Evolutionary conservation across 2,888 invertebrate species (phyloP), one percentile per base, ranked within the genome.

Genomic region (Quadriops clusia): DNA sequence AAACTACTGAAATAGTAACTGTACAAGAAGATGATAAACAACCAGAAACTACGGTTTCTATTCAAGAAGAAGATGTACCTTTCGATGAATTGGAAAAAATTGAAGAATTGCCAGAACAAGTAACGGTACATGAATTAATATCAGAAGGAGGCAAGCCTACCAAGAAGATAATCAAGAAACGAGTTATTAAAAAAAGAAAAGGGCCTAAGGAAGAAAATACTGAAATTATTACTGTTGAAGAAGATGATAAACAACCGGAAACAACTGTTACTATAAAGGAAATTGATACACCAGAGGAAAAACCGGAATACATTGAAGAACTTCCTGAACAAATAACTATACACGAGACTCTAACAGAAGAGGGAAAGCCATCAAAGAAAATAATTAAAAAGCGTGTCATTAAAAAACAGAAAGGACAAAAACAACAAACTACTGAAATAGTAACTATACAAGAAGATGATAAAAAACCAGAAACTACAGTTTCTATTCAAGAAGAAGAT

Each of bases 191-290:
- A 21, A 61, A 54, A 40, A 52, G 47, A 26, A 47, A 50, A 34
- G 57, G 54, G 10, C 50, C 44, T 5, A 51, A 51, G 33, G 54
- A 45, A 46, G 47, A 47, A 47, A 42, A 34, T 45, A 65, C 65
- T 42, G 64, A 67, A 61, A 63, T 64, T 46, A 49, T 51, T 5
- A 58, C 52, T 0, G 48, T 58, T 18, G 60, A 63, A 41, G 63
- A 61, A 39, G 60, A 60, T 32, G 60, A 63, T 23, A 60, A 56
- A 43, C 46, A 59, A 53, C 52, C 65, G 42, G 46, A 61, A 44
- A 49, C 59, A 24, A 42, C 58, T 5, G 56, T 63, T 40, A 49
- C 59, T 22, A 53, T 54, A 34, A 45, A 58, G 23, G 60, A 61
- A 36, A 53, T 59, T 25, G 47, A 55, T 28, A 41, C 43, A 43